Base-by-base conservation (phyloP, 1,140 invertebrate species). In the Drosophila aff. region DNA sequence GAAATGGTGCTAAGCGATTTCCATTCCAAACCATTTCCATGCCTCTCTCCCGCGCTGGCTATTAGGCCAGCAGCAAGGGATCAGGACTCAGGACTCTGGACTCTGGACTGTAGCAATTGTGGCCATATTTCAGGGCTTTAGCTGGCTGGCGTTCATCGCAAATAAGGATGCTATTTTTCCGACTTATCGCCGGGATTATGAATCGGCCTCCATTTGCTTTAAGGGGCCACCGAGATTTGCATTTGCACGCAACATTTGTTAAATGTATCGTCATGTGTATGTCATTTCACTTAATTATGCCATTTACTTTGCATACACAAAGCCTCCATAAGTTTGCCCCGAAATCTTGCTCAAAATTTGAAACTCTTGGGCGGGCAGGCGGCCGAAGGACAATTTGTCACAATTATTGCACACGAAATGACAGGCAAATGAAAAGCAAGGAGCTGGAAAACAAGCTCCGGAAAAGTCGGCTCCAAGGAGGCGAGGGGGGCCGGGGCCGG, bases 341-440 rank as follows among this genome's bases (percentile, higher is more conserved):
- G 8, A 79, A 85, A 61, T 58, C 36, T 59, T 53, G 79, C 71
- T 73, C 65, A 52, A 76, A 78, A 61, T 68, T 49, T 33, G 38
- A 33, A 36, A 46, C 59, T 49, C 23, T 28, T 36, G 57, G 16
- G 46, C 6, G 44, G 41, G 59, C 44, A 67, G 64, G 62, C 79
- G 60, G 50, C 59, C 61, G 61, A 79, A 82, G 65, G 60, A 80
- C 79, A 82, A 90, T 90, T 90, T 90, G 86, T 90, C 85, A 90
- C 81, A 90, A 90, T 90, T 90, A 90, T 80, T 82, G 60, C 79
- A 74, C 79, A 62, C 71, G 73, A 82, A 85, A 84, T 84, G 85
- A 90, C 78, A 76, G 81, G 81, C 60, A 90, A 85, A 79, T 90
- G 79, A 79, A 79, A 90, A 43, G 49, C 85, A 90, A 90, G 81